Evolutionary conservation across 2,888 invertebrate species (phyloP), one percentile per base, ranked within the genome.

Genomic region (Melinaea menophilus): DNA sequence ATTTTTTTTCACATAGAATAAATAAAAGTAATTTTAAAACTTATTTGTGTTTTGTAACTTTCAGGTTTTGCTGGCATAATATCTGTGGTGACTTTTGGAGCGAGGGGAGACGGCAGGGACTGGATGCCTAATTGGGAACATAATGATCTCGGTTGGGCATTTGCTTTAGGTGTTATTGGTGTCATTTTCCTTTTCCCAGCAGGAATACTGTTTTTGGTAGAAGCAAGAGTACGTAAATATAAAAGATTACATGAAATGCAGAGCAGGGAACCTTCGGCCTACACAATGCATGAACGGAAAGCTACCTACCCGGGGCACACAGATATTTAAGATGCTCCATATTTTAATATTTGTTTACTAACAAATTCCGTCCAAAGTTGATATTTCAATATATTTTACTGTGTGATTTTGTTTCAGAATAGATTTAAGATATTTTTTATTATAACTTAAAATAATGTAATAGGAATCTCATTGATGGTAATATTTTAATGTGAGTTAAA

Each of bases 61-160:
- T 34, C 85, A 93, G 97, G 95, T 12, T 78, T 96, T 55, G 94
- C 95, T 72, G 97, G 97, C 9, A 91, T 97, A 2, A 94, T 98
- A 76, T 94, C 97, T 0, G 95, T 97, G 0, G 93, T 96, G 2
- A 95, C 96, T 63, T 99, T 99, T 85, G 98, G 98, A 47, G 95
- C 95, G 0, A 93, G 95, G 79, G 98, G 98, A 3, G 97, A 98
- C 84, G 95, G 96, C 4, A 92, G 98, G 70, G 97, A 96, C 77
- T 97, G 98, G 96, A 97, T 99, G 96, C 98, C 98, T 0, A 94
- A 97, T 76, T 97, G 98, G 95, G 96, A 98, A 75, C 96, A 98
- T 81, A 99, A 99, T 86, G 95, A 97, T 80, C 93, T 98, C 61
- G 95, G 98, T 11, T 99, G 98, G 97, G 96, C 98, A 0, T 99